Evolutionary conservation across 2,888 invertebrate species (phyloP).

Genomic region (Hylaea fasciaria): DNA sequence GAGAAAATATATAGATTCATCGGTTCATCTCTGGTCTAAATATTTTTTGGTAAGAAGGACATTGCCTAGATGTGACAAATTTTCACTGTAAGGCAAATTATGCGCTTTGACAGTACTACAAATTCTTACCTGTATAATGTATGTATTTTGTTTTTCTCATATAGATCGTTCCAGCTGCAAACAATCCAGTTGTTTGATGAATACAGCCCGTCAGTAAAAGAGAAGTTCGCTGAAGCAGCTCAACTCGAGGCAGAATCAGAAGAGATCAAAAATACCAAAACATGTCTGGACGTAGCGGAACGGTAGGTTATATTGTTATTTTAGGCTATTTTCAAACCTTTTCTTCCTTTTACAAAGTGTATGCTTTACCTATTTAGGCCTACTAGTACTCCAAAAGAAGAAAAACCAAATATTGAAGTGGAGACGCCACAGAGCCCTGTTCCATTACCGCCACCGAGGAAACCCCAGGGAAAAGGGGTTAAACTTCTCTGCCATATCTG

Average conservation of each 20-base stretch:
- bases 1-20: no score
- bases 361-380: conserved; percentile 35
- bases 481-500: conserved; percentile 56
- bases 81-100: no score
- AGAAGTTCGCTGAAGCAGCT: conserved; percentile 42
- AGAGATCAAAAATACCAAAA: conserved; percentile 52
- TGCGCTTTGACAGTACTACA: no score
- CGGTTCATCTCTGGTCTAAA: no score
- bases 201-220: conserved; percentile 20
- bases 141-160: background rate
- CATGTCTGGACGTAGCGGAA: conserved; percentile 45
- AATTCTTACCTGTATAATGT: no score
- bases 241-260: conserved; percentile 54
- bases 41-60: no score
- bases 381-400: conserved; percentile 43
- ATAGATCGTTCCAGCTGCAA: conserved; percentile 30
- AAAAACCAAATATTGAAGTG: conserved; percentile 45
- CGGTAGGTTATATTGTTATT: conserved; percentile 43
- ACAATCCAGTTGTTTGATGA: conserved; percentile 24
- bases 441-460: conserved; percentile 61
- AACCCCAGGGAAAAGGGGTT: conserved; percentile 39
- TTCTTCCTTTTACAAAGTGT: background rate
- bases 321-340: background rate
- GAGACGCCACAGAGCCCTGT: conserved; percentile 75
- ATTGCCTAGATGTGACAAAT: no score